Evolutionary conservation across 1,140 invertebrate genomes (phyloP), one percentile per base, ranked within the genome.

Genomic region (Carcinoscorpius rotundicauda): DNA sequence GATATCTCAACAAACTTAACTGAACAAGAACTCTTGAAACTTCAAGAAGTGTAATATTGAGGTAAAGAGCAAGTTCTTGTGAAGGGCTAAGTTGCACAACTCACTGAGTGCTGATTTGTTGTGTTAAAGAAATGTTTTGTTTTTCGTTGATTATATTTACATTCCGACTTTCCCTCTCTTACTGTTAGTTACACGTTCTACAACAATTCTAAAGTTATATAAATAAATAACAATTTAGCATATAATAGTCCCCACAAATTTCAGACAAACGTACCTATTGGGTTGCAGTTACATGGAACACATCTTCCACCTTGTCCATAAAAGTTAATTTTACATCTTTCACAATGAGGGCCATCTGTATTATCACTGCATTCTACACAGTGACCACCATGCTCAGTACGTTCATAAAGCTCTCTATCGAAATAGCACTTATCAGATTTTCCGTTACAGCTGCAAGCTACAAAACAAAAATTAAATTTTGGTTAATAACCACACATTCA

Each of bases 381-480:
- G 72, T 97, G 91, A 8, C 97, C 96, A 52, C 97, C 97, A 74
- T 95, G 92, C 3, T 96, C 95, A 1, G 93, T 96, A 66, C 80
- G 72, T 63, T 90, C 86, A 74, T 91, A 98, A 10, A 98, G 80
- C 62, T 91, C 86, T 70, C 87, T 84, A 79, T 99, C 93, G 79
- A 98, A 99, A 78, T 86, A 93, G 76, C 97, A 99, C 59, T 88
- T 85, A 65, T 91, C 87, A 3, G 95, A 94, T 72, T 91, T 91
- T 3, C 88, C 88, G 78, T 97, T 98, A 78, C 97, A 99, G 76
- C 97, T 93, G 76, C 97, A 99, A 56, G 90, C 96, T 98, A 78
- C 60, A 83, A 82, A 51, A 49, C 29, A 29, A 29, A 29, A 29
- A 29, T 29, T 29, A 29, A 29, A 29, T 29, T 29, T 0, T 29